phyloP scores from a whole-genome alignment of 1,140 invertebrate species.

The Meloidogyne floridensis region DNA sequence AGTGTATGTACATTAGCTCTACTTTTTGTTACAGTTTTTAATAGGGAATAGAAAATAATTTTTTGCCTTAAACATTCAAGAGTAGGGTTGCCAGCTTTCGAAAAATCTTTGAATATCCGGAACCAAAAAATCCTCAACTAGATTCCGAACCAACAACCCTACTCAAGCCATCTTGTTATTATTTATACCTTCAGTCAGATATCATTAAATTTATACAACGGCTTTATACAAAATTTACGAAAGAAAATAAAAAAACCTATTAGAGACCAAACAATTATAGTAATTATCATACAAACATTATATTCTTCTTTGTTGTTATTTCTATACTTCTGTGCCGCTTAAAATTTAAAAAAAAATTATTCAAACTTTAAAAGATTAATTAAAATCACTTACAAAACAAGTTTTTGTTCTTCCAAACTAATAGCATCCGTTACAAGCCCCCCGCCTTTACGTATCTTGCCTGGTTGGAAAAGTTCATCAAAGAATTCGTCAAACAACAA shows the following conservation, averaged over 20 bases:
- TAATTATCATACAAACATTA: background rate
- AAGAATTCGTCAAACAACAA: background rate
- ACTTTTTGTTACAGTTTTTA: conserved; percentile 71
- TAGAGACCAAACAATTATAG: background rate
- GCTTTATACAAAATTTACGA: too few relatives aligned
- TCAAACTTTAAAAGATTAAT: background rate
- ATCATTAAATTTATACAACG: too few relatives aligned
- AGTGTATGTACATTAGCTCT: conserved; percentile 73
- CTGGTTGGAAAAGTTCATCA: background rate
- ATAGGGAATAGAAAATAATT: background rate
- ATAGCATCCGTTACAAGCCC: background rate
- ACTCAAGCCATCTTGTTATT: too few relatives aligned
- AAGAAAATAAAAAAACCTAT: too few relatives aligned
- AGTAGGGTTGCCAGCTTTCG: too few relatives aligned
- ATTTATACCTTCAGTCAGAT: too few relatives aligned
- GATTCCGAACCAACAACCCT: too few relatives aligned
- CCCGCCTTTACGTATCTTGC: background rate
- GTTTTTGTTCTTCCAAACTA: background rate
- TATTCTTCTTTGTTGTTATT: background rate
- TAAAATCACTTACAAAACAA: background rate
- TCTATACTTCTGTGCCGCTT: background rate
- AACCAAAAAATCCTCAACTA: too few relatives aligned
- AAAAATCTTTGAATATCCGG: too few relatives aligned
- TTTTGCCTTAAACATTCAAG: too few relatives aligned
- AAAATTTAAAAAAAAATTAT: background rate